Evolutionary conservation across 2,888 invertebrate species (phyloP), one percentile per base, ranked within the genome.

Genomic region (Drosophila gaucha): DNA sequence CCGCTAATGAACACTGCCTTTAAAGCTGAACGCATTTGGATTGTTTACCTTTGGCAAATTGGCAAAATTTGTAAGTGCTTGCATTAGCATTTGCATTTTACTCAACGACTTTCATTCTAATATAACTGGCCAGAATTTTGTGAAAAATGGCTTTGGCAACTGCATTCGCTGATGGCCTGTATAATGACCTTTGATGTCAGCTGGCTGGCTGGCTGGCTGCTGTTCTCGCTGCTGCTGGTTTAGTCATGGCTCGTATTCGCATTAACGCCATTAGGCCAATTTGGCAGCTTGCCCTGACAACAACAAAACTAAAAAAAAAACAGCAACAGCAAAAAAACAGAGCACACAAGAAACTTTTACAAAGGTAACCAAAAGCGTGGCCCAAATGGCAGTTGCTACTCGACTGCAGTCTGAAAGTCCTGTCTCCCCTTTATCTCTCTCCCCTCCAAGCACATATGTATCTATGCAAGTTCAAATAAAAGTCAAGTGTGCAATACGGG

Each of bases 181-280:
- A 52, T 76, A 76, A 77, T 77, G 76, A 77, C 80, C 80, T 79
- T 46, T 79, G 64, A 67, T 70, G 80, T 67, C 71, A 66, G 71
- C 65, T 60, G 58, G 44, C 49, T 67, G 68, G 46, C 46, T 31
- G 31, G 76, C 33, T 74, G 77, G 28, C 28, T 44, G n/a, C n/a
- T n/a, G n/a, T n/a, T n/a, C n/a, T n/a, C n/a, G n/a, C n/a, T n/a
- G n/a, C n/a, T 52, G 68, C 66, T 80, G 83, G 56, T 47, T 84
- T 65, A 75, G 70, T 74, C 60, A 9, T 63, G 68, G 50, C 88
- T 89, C 86, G 89, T 84, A 85, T 85, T 87, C 89, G 79, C 79
- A 84, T 84, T 89, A 84, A 84, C 88, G 89, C 84, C 89, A 89
- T 84, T 89, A 84, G 79, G 86, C 86, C 84, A 84, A 89, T 84